These are phyloP conservation scores for Variabilichromis moorii DNA, from an alignment of 2,113 vertebrate species.

Conservation along the genomic window DNA sequence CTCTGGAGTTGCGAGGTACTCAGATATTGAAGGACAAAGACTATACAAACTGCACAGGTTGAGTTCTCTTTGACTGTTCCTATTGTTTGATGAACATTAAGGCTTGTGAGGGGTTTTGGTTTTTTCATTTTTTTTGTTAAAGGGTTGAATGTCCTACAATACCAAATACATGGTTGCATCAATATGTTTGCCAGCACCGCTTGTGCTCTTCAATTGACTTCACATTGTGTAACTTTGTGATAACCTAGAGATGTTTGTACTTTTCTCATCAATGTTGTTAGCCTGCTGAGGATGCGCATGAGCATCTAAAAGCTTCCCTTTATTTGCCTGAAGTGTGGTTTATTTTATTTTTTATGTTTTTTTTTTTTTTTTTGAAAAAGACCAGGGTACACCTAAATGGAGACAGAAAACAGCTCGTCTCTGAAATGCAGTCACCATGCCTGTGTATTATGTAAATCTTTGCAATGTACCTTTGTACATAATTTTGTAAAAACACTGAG, in stretches of 20 bases:
- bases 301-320: slow-evolving; percentile 49
- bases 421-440: slow-evolving; percentile 69
- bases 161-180: slow-evolving; percentile 62
- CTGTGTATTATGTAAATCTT: slow-evolving; percentile 87
- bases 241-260: slow-evolving; percentile 25
- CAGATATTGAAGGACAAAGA: slow-evolving; percentile 58
- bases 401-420: slow-evolving; percentile 43
- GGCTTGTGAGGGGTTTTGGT: background rate
- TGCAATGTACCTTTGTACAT: slow-evolving; percentile 95
- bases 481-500: slow-evolving; percentile 99
- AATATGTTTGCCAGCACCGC: slow-evolving; percentile 70
- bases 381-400: slow-evolving; percentile 47
- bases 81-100: slow-evolving; percentile 13
- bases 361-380: background rate
- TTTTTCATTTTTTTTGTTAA: background rate
- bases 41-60: slow-evolving; percentile 58
- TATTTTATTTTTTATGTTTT: background rate
- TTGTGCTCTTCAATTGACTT: slow-evolving; percentile 63
- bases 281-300: slow-evolving; percentile 60
- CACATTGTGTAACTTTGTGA: slow-evolving; percentile 64
- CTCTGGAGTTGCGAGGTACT: slow-evolving; percentile 47
- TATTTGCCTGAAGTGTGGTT: slow-evolving; percentile 37
- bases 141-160: slow-evolving; percentile 57
- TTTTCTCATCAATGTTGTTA: slow-evolving; percentile 35
- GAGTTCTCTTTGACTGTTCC: slow-evolving; percentile 33